Conservation (phyloP, 1,140 invertebrate species). For the Drosophila repleta region DNA sequence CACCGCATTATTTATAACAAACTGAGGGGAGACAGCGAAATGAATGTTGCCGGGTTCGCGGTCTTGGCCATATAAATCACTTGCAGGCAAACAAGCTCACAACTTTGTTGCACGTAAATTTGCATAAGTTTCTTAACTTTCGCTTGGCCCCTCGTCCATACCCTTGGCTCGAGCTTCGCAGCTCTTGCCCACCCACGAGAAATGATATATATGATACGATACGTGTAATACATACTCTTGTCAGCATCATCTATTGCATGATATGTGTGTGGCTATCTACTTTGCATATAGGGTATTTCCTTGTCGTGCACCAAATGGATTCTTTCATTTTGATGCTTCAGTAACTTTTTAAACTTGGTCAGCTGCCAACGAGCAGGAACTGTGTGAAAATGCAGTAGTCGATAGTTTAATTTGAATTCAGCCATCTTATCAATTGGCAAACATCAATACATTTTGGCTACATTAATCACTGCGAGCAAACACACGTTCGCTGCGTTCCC, state of each 20-base stretch:
- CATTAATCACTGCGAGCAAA: conserved; percentile 61
- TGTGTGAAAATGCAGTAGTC: conserved; percentile 53
- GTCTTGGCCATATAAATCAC: conserved; percentile 75
- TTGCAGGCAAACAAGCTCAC: conserved; percentile 67
- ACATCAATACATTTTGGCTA: conserved; percentile 62
- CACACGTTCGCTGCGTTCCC: conserved; percentile 23
- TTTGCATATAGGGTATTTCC: not conserved
- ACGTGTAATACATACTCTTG: not conserved
- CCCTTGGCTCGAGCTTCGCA: not conserved
- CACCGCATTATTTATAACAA: conserved; percentile 61
- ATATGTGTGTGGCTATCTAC: not conserved
- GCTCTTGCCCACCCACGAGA: too few relatives aligned
- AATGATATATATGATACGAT: not conserved
- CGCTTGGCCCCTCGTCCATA: conserved; percentile 4
- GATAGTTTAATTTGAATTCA: conserved; percentile 65
- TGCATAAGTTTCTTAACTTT: conserved; percentile 67
- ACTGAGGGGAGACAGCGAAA: conserved; percentile 32
- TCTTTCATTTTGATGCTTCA: conserved; percentile 60
- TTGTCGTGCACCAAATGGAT: not conserved
- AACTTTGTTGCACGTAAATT: conserved; percentile 78
- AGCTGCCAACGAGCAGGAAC: conserved; percentile 61
- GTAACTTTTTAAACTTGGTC: conserved; percentile 60
- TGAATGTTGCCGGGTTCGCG: conserved; percentile 54
- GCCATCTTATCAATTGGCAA: conserved; percentile 55
- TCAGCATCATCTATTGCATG: not conserved